Percentiles rank a stretch among this genome's conserved stretches.
phyloP scores from a whole-genome alignment of 1,140 invertebrate species.

The Lasioglossum albipes region DNA sequence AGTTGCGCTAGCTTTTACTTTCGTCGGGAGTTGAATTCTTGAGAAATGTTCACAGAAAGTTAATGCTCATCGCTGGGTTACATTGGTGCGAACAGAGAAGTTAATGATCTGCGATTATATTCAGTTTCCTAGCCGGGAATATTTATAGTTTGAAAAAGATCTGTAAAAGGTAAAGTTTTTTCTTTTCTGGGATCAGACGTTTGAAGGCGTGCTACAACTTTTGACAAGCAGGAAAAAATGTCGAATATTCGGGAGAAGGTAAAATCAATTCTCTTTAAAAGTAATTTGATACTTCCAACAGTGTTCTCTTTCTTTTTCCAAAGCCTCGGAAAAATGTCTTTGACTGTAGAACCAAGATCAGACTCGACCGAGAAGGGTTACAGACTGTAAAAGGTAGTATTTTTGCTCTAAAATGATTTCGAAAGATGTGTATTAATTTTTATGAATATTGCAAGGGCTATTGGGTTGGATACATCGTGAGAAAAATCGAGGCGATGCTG shows the following conservation, averaged over 20 bases:
- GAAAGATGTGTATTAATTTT: not conserved
- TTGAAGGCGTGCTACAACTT: not conserved
- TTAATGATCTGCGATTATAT: not conserved
- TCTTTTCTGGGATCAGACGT: not conserved
- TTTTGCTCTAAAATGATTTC: not conserved
- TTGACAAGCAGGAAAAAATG: no score
- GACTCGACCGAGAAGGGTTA: constrained; percentile 10
- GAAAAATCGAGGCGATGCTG: not conserved
- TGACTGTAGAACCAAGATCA: not conserved
- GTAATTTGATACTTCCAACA: not conserved
- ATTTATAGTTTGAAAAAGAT: no score
- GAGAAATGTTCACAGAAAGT: no score
- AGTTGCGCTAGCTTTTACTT: no score
- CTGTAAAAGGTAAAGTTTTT: not conserved
- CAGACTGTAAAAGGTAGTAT: constrained; percentile 11
- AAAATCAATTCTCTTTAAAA: not conserved
- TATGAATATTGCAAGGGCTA: not conserved
- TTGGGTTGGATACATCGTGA: not conserved
- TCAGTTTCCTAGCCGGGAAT: not conserved
- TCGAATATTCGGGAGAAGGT: not conserved
- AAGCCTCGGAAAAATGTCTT: not conserved
- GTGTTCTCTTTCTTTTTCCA: not conserved
- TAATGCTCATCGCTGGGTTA: no score
- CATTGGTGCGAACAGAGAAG: no score
- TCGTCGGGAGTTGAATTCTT: no score